Evolutionary conservation across 2,113 vertebrate species (phyloP).

Genomic region (Phyllostomus discolor): DNA sequence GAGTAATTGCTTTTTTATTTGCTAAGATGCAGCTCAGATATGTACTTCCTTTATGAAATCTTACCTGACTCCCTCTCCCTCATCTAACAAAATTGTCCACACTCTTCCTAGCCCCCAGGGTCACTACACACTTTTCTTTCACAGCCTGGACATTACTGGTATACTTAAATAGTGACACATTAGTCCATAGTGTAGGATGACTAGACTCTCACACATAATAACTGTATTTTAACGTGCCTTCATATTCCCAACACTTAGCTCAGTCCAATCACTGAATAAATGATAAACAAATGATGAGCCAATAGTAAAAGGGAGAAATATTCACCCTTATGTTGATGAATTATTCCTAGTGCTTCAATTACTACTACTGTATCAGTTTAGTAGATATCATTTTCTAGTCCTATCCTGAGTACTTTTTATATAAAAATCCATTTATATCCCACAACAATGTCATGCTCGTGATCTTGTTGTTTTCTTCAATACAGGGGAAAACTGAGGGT

Average conservation of each 20-base stretch:
- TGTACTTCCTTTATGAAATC: neutral
- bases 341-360: neutral
- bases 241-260: neutral
- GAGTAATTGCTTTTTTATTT: neutral
- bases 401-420: neutral
- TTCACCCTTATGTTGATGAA: neutral
- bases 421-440: neutral
- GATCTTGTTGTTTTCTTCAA: neutral
- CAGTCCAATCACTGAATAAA: neutral
- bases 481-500: neutral
- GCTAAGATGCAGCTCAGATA: neutral
- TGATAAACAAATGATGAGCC: neutral
- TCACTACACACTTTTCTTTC: neutral
- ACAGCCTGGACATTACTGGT: neutral
- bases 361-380: neutral
- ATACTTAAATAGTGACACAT: neutral
- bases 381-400: neutral
- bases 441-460: neutral
- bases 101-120: fast-evolving
- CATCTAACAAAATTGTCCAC: neutral
- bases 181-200: neutral
- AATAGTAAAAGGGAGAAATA: neutral
- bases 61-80: neutral
- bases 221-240: neutral
- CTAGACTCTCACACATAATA: neutral